Percentiles rank a stretch among this genome's conserved stretches.
Conservation (phyloP, 2,113 vertebrate species). For the Ptychochromis oligacanthus region DNA sequence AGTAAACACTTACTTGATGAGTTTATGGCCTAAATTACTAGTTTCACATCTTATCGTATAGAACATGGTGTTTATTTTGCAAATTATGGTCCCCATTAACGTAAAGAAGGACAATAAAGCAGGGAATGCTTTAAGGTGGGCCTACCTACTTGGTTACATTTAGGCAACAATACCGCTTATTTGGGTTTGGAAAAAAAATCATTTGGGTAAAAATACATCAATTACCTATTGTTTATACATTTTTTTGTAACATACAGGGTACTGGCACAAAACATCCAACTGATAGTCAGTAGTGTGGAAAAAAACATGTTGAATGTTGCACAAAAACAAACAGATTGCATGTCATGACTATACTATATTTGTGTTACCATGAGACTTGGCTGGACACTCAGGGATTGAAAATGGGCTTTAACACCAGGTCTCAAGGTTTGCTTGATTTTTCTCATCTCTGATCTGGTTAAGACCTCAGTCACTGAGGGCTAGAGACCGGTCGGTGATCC, state of each 20-base stretch:
- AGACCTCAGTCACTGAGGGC: background rate
- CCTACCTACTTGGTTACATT: background rate
- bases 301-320: too few species aligned
- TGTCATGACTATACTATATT: too few species aligned
- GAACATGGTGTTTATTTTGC: background rate
- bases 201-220: background rate
- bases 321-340: too few species aligned
- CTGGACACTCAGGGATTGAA: background rate
- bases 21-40: background rate
- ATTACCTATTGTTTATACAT: background rate
- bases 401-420: background rate
- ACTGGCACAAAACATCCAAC: too few species aligned
- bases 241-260: background rate
- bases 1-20: background rate
- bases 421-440: background rate
- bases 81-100: too few species aligned
- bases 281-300: too few species aligned
- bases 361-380: background rate
- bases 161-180: background rate
- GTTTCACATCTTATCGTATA: background rate
- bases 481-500: too few species aligned
- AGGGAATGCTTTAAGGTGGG: accelerated
- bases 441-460: background rate
- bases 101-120: background rate
- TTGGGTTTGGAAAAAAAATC: background rate